phyloP scores from a whole-genome alignment of 2,797 vertebrate species.

The Peromyscus melanophrys region DNA sequence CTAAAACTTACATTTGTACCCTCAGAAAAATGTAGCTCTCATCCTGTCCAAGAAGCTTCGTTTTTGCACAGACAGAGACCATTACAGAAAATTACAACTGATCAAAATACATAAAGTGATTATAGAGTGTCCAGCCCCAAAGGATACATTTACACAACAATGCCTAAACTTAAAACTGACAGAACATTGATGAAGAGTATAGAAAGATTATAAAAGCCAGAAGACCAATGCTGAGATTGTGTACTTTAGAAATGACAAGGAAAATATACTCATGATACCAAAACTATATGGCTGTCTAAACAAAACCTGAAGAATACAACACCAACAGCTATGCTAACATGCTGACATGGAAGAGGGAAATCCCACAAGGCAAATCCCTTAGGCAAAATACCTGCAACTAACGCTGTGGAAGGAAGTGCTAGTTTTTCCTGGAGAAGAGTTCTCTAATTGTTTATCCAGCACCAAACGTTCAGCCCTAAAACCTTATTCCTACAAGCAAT shows the following conservation, averaged over 20 bases:
- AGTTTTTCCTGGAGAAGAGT: not conserved
- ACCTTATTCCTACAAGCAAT: not conserved
- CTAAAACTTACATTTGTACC: not conserved
- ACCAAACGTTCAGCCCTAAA: not conserved
- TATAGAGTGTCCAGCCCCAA: not conserved
- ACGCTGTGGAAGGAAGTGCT: too few relatives aligned
- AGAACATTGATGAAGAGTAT: not conserved
- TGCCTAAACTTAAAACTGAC: not conserved
- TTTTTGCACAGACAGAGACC: too few relatives aligned
- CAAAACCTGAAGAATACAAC: not conserved
- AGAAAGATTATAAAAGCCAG: not conserved
- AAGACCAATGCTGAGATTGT: not conserved
- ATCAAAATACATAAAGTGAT: not conserved
- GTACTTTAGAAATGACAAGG: not conserved
- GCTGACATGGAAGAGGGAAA: not conserved
- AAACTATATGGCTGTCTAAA: not conserved
- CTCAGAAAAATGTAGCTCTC: not conserved
- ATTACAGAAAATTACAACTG: not conserved
- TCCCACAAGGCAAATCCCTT: not conserved
- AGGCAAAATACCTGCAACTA: not conserved
- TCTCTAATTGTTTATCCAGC: not conserved
- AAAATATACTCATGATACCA: not conserved
- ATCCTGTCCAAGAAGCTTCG: not conserved
- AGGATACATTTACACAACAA: not conserved
- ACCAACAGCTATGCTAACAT: not conserved